These are phyloP conservation scores for Rugalucina vietnamica DNA, from an alignment of 2,888 invertebrate species.

Conservation along the genomic window DNA sequence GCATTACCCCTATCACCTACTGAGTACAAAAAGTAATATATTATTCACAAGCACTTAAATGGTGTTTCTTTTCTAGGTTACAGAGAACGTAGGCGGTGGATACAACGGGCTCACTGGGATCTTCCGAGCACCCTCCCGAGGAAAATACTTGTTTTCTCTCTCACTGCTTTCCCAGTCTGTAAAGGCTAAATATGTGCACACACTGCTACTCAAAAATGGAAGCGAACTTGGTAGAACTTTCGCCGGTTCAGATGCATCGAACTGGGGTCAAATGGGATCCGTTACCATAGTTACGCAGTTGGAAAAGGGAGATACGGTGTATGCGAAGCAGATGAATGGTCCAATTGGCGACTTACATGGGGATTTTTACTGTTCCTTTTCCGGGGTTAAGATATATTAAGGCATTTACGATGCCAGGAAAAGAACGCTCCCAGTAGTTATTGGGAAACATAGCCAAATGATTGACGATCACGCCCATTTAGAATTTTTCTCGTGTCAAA, in stretches of 20 bases:
- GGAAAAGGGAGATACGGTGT: neutral
- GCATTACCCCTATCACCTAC: too few species aligned
- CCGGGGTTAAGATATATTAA: too few species aligned
- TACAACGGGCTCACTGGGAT: neutral
- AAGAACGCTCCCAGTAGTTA: too few species aligned
- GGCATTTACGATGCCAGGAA: too few species aligned
- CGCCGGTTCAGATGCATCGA: neutral
- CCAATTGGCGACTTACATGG: neutral
- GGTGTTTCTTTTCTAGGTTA: too few species aligned
- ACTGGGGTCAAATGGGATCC: neutral
- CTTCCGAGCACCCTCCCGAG: neutral
- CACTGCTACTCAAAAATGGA: neutral
- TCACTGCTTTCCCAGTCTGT: neutral
- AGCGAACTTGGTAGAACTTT: neutral
- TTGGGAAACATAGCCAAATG: too few species aligned
- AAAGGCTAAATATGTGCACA: neutral
- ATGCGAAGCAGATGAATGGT: neutral
- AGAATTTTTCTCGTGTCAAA: too few species aligned
- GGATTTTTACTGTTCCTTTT: neutral
- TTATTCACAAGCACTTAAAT: too few species aligned
- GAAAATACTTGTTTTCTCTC: neutral
- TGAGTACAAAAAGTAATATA: too few species aligned
- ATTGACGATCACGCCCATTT: too few species aligned
- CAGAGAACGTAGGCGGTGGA: neutral
- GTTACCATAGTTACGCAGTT: neutral